These are phyloP conservation scores for Sinocyclocheilus grahami DNA, from an alignment of 2,113 vertebrate species.

Conservation along the genomic window DNA sequence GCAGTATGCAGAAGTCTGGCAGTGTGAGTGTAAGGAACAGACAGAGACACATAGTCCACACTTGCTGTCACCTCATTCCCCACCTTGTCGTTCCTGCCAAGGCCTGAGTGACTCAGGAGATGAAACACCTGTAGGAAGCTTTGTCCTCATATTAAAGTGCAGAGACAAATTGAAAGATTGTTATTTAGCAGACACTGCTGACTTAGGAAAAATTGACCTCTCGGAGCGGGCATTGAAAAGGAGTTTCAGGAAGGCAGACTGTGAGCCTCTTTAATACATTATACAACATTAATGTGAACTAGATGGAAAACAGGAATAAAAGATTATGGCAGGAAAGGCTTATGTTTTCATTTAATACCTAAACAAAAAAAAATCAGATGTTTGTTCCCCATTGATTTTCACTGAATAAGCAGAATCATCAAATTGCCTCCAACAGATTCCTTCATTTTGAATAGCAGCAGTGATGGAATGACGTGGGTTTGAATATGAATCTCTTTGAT, in stretches of 20 bases:
- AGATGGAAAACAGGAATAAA: slow-evolving; percentile 54
- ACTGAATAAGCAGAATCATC: slow-evolving; percentile 57
- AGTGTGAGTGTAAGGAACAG: slow-evolving; percentile 32
- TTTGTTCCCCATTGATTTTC: slow-evolving; percentile 42
- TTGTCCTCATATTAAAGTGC: slow-evolving; percentile 69
- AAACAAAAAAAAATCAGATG: slow-evolving; percentile 59
- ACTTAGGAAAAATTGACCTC: slow-evolving; percentile 69
- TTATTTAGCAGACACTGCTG: slow-evolving; percentile 74
- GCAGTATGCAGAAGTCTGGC: slow-evolving; percentile 2
- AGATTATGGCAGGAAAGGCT: slow-evolving; percentile 41
- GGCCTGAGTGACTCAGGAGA: slow-evolving; percentile 68
- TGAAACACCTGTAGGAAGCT: slow-evolving; percentile 72
- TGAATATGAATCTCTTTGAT: slow-evolving; percentile 28
- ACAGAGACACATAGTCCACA: slow-evolving; percentile 41
- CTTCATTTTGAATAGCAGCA: slow-evolving; percentile 20
- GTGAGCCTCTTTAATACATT: slow-evolving; percentile 67
- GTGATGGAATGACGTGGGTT: background rate
- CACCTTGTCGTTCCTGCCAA: slow-evolving; percentile 58
- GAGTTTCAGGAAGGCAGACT: slow-evolving; percentile 62
- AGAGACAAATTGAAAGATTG: slow-evolving; percentile 69
- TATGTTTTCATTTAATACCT: slow-evolving; percentile 65
- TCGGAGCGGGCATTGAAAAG: slow-evolving; percentile 68
- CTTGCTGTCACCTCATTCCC: slow-evolving; percentile 61
- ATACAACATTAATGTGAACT: slow-evolving; percentile 71
- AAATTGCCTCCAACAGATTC: slow-evolving; percentile 47